A percentile compares a stretch with the other conserved stretches of the same genome.
phyloP scores from a whole-genome alignment of 2,113 vertebrate genomes.

The Crotalus viridis region DNA sequence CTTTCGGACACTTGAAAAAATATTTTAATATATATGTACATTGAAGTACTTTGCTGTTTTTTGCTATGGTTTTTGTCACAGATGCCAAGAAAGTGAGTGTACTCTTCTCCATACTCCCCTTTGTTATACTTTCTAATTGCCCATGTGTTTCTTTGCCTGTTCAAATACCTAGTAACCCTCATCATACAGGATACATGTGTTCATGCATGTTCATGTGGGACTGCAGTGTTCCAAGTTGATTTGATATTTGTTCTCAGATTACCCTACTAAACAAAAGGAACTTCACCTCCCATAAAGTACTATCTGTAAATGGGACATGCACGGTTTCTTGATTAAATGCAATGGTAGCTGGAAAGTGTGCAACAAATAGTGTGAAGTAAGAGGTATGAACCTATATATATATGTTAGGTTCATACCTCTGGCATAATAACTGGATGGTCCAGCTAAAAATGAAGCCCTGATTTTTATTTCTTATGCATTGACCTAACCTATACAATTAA shows the following conservation, averaged over 20 bases:
- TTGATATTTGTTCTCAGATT: slow-evolving; percentile 1
- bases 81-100: neutral
- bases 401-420: too few species aligned
- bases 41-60: neutral
- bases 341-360: neutral
- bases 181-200: neutral
- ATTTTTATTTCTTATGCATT: neutral
- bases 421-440: neutral
- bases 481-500: neutral
- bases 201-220: neutral
- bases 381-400: neutral
- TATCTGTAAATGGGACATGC: slow-evolving; percentile 30
- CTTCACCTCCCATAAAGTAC: neutral
- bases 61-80: neutral
- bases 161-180: neutral
- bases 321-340: slow-evolving; percentile 1
- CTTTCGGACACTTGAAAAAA: neutral
- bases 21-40: neutral
- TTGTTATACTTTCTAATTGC: neutral
- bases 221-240: slow-evolving; percentile 21
- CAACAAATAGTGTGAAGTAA: slow-evolving; percentile 5
- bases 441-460: neutral
- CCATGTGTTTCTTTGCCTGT: neutral
- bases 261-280: slow-evolving; percentile 7
- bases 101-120: neutral